Percentiles rank a stretch among this genome's conserved stretches.
These are phyloP conservation scores for Bicyclus anynana DNA, from an alignment of 1,140 invertebrate species.

Conservation along the genomic window DNA sequence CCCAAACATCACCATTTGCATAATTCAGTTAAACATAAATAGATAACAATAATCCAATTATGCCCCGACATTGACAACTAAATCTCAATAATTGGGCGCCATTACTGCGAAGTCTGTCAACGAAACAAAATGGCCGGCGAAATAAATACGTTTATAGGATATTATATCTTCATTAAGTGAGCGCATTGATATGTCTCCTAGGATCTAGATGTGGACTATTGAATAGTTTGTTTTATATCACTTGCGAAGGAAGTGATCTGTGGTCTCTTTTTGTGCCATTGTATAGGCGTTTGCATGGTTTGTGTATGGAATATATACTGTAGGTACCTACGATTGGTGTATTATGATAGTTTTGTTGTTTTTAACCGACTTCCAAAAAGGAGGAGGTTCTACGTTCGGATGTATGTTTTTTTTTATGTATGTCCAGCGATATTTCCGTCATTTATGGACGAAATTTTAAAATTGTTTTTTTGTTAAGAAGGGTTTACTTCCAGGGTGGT, in stretches of 20 bases:
- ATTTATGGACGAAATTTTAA: too few species aligned
- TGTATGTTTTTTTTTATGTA: too few species aligned
- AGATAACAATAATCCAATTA: slow-evolving; percentile 70
- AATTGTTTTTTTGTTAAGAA: too few species aligned
- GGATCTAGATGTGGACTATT: slow-evolving; percentile 50
- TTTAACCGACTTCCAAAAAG: neutral
- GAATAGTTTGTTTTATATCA: slow-evolving; percentile 69
- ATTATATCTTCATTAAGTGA: slow-evolving; percentile 73
- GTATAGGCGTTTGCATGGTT: slow-evolving; percentile 21
- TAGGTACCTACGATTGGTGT: neutral
- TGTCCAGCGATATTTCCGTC: too few species aligned
- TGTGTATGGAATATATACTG: neutral
- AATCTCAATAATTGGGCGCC: slow-evolving; percentile 68
- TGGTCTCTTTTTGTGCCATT: slow-evolving; percentile 37
- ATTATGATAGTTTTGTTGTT: neutral
- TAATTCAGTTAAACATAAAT: slow-evolving; percentile 27
- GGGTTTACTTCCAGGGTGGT: too few species aligned
- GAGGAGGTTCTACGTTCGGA: too few species aligned
- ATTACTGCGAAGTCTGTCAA: slow-evolving; percentile 60
- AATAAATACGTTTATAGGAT: slow-evolving; percentile 66
- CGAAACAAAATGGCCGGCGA: slow-evolving; percentile 61
- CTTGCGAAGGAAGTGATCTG: slow-evolving; percentile 39
- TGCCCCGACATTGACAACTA: slow-evolving; percentile 68
- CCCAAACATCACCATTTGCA: neutral
- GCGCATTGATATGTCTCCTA: slow-evolving; percentile 61